A percentile compares a stretch with the other conserved stretches of the same genome.
These are phyloP conservation scores for Drosophila tropicalis DNA, from an alignment of 1,140 invertebrate species.

Conservation along the genomic window DNA sequence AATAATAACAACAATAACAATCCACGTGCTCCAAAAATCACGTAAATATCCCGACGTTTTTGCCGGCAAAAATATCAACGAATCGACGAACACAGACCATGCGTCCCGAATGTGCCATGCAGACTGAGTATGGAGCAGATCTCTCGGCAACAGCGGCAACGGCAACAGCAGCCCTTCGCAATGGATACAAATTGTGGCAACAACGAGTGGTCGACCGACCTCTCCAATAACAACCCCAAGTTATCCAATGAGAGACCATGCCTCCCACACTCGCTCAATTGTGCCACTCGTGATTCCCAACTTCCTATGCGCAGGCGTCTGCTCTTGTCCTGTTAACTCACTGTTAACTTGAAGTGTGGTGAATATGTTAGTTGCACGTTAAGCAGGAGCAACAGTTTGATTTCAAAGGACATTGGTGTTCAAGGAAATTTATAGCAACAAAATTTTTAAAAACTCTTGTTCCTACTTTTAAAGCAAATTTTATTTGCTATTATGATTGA, in stretches of 20 bases:
- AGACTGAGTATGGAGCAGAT: constrained; percentile 50
- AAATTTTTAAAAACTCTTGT: too few species aligned
- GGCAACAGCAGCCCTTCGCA: constrained; percentile 25
- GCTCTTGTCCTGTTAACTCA: constrained; percentile 36
- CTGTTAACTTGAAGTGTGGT: constrained; percentile 32
- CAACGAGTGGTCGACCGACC: constrained; percentile 37
- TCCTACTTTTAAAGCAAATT: too few species aligned
- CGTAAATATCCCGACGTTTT: constrained; percentile 15
- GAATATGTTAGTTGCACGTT: constrained; percentile 22
- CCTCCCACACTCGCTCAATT: constrained; percentile 24
- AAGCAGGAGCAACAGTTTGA: constrained; percentile 72
- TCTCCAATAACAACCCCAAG: constrained; percentile 26
- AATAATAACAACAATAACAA: constrained; percentile 27
- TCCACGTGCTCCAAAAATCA: not conserved
- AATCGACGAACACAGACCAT: constrained; percentile 58
- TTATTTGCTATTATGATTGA: too few species aligned
- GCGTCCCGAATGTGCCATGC: constrained; percentile 63
- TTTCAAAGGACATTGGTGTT: too few species aligned
- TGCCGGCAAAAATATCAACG: constrained; percentile 58
- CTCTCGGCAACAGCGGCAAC: constrained; percentile 40
- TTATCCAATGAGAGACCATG: constrained; percentile 49
- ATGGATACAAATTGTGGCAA: constrained; percentile 11
- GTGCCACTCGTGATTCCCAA: constrained; percentile 16
- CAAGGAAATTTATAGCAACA: too few species aligned
- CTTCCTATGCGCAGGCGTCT: constrained; percentile 46